phyloP scores from a whole-genome alignment of 2,113 vertebrate genomes.

The Solenodon paradoxus region DNA sequence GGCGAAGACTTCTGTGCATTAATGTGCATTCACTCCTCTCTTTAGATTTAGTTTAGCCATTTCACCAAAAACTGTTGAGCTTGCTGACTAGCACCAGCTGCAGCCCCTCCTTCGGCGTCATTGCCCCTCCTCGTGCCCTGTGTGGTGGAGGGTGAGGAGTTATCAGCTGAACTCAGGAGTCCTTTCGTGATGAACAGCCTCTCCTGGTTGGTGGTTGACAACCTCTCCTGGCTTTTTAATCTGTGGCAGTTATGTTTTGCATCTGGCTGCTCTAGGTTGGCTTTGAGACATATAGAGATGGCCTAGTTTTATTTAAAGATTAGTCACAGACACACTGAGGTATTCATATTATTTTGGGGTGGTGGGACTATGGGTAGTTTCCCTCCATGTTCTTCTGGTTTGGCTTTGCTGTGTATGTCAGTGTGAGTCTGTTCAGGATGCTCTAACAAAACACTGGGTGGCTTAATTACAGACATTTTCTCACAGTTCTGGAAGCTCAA shows the following conservation, averaged over 20 bases:
- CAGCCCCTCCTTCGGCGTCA: fast-evolving
- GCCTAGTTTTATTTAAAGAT: background rate
- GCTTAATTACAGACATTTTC: background rate
- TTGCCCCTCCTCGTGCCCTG: fast-evolving
- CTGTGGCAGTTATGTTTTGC: background rate
- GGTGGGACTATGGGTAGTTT: background rate
- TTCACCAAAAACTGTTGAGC: fast-evolving
- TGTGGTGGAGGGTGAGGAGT: background rate
- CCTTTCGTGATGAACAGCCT: background rate
- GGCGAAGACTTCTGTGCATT: background rate
- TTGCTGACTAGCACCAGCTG: background rate
- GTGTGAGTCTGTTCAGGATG: background rate
- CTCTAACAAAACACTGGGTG: background rate
- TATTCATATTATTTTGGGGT: background rate
- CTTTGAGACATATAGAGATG: background rate
- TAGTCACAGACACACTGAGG: too few relatives aligned
- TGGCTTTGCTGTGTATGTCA: background rate
- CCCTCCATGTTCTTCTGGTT: background rate
- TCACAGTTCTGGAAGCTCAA: background rate
- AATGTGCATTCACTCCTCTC: background rate
- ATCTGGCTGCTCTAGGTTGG: background rate
- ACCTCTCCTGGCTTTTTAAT: background rate
- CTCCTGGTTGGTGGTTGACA: background rate
- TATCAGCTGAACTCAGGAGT: background rate
- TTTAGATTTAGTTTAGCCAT: background rate